These are phyloP conservation scores for Diabrotica virgifera DNA, from an alignment of 1,140 invertebrate species.

Conservation along the genomic window DNA sequence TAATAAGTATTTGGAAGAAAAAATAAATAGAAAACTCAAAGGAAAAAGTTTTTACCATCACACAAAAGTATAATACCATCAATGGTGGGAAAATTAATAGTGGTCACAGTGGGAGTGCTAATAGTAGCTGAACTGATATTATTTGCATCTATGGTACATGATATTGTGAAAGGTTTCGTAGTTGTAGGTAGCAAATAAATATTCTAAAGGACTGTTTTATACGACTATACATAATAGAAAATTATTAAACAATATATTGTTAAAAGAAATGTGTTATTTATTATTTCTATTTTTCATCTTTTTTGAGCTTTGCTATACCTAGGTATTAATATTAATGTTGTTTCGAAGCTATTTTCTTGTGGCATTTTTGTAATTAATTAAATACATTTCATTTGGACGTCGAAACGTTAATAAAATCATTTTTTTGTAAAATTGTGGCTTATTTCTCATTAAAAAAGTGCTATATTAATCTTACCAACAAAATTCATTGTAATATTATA, in stretches of 20 bases:
- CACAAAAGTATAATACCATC: no score
- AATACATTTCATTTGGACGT: no score
- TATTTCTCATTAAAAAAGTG: no score
- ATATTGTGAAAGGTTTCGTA: not conserved
- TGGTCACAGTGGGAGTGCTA: not conserved
- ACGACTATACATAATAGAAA: not conserved
- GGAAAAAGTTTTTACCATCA: no score
- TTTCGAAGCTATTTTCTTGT: no score
- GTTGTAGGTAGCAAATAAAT: not conserved
- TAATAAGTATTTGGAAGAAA: no score
- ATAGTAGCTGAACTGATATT: slow-evolving; percentile 5
- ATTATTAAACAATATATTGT: not conserved
- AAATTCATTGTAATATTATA: no score
- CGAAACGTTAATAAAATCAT: no score
- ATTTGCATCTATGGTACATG: not conserved
- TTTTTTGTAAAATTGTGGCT: no score
- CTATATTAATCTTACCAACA: not conserved
- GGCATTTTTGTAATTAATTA: no score
- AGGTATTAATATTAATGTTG: no score
- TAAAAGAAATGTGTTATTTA: not conserved
- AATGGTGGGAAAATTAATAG: not conserved
- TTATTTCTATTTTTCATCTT: not conserved
- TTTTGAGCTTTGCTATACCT: not conserved
- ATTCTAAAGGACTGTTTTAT: not conserved
- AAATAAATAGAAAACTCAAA: no score